phyloP scores from a whole-genome alignment of 2,113 vertebrate species.

The Hiodon tergisus region DNA sequence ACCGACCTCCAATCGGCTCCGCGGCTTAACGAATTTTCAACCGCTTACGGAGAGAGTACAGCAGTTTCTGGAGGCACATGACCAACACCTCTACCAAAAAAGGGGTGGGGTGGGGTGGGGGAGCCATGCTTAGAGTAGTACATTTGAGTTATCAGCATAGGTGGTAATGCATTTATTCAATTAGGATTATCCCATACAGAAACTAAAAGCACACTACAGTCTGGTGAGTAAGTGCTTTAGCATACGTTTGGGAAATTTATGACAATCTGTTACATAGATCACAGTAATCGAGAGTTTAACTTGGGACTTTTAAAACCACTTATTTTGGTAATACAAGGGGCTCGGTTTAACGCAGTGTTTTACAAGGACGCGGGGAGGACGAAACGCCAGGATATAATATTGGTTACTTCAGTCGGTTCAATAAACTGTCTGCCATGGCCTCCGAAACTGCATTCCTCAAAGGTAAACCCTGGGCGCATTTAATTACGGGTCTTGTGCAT shows the following conservation, averaged over 20 bases:
- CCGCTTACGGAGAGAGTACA: too few relatives aligned
- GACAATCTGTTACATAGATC: constrained; percentile 19
- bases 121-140: neutral
- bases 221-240: constrained; percentile 42
- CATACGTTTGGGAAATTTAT: constrained; percentile 13
- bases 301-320: neutral
- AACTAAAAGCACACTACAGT: constrained; percentile 39
- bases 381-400: constrained; percentile 10
- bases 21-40: too few relatives aligned
- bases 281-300: neutral
- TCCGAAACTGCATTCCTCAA: constrained; percentile 19
- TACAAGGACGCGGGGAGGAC: constrained; percentile 6
- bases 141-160: neutral
- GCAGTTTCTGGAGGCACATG: too few relatives aligned
- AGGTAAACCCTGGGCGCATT: constrained; percentile 13
- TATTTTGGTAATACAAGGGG: neutral
- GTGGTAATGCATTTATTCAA: neutral
- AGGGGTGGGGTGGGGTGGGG: neutral
- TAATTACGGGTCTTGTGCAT: constrained; percentile 13
- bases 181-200: constrained; percentile 24
- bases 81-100: too few relatives aligned
- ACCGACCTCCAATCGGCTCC: too few relatives aligned
- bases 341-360: constrained; percentile 21
- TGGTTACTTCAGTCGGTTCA: constrained; percentile 7
- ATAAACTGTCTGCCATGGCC: neutral